These are phyloP conservation scores for Ancistrus triradiatus DNA, from an alignment of 2,113 vertebrate species.

Conservation along the genomic window DNA sequence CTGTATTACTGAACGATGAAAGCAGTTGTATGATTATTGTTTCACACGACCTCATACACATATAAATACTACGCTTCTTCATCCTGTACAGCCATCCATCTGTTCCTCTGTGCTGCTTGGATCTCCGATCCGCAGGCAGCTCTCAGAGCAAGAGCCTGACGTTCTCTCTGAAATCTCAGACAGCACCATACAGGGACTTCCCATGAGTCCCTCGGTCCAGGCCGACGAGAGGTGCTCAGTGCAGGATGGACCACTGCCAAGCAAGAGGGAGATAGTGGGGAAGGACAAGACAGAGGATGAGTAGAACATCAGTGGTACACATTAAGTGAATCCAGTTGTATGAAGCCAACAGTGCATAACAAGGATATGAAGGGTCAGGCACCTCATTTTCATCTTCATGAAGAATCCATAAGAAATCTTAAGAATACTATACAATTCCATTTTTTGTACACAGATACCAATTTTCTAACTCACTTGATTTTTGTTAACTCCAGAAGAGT, in stretches of 20 bases:
- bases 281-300: slow-evolving; percentile 16
- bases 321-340: neutral
- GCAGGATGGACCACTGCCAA: slow-evolving; percentile 35
- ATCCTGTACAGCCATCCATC: slow-evolving; percentile 57
- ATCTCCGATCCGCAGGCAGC: slow-evolving; percentile 50
- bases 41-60: neutral
- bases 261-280: slow-evolving; percentile 34
- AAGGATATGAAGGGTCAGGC: neutral
- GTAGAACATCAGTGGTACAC: neutral
- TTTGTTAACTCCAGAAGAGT: no score
- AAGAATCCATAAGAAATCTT: no score
- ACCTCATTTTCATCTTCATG: neutral
- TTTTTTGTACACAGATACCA: no score
- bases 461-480: no score
- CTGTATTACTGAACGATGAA: no score
- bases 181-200: slow-evolving; percentile 49
- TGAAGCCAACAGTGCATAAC: neutral
- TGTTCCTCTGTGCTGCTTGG: slow-evolving; percentile 54
- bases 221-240: slow-evolving; percentile 55
- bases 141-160: slow-evolving; percentile 42
- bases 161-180: slow-evolving; percentile 55
- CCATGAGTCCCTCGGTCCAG: slow-evolving; percentile 41
- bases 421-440: no score
- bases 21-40: no score
- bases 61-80: neutral